Base-by-base conservation (phyloP, 2,113 vertebrate genomes). In the Mirza zaza region DNA sequence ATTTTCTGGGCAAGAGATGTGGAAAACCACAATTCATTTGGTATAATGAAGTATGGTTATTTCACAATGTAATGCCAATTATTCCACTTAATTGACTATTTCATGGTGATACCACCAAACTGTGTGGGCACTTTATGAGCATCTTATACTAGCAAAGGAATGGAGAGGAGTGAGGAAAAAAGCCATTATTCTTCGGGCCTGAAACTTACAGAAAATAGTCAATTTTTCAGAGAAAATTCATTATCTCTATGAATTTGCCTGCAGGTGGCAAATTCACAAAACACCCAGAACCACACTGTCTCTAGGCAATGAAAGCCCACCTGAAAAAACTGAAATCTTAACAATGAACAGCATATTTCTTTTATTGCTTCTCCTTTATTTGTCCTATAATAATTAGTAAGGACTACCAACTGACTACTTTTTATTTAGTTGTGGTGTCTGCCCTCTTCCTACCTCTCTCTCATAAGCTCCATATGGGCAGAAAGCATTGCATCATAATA, bases 1-100 rank as follows among this genome's bases (percentile, higher is more conserved):
- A 71, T 93, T 96, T 97, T 96, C 63, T 0, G 0, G 50, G 45
- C 75, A 93, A 80, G 77, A 83, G 39, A 82, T 90, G 85, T 48
- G 23, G 6, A 55, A 57, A 65, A 70, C 8, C 86, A 85, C 7
- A 29, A 59, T 50, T 95, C 36, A 45, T 95, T 91, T 65, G 61
- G 45, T 79, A 68, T 73, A 71, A 50, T 48, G 42, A 23, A 96
- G 77, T 71, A 27, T 67, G 52, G 39, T 93, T 81, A 68, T 68
- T 80, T 85, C 29, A 75, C 4, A 73, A 42, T 34, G 8, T 29
- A 83, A 88, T 45, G 25, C 42, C 27, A 91, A 73, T 57, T 55
- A 70, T 89, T 50, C 61, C n/a, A 9, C 36, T 25, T 88, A 88
- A 45, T 34, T 14, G 17, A 29, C 27, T 86, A 8, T 63, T 95